A percentile compares a stretch with the other conserved stretches of the same genome.
Evolutionary conservation across 2,888 invertebrate species (phyloP).

Genomic region (Lagria hirta): DNA sequence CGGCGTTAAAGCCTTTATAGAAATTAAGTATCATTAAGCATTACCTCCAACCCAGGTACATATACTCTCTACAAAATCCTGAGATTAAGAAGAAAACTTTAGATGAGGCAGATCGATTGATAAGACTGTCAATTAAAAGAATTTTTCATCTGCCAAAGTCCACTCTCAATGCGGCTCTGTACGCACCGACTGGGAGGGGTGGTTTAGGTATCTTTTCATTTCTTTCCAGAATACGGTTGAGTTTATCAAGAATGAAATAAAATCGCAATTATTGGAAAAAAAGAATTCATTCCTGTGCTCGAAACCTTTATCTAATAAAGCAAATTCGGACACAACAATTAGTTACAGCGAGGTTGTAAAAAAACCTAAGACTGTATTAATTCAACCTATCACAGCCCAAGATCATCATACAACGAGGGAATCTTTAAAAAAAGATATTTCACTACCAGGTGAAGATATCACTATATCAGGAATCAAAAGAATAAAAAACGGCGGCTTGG

Average conservation of each 20-base stretch:
- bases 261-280: no score
- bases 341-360: no score
- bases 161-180: neutral
- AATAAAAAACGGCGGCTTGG: no score
- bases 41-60: neutral
- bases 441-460: no score
- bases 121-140: neutral
- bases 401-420: no score
- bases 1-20: neutral
- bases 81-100: neutral
- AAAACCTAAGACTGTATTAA: no score
- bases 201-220: neutral
- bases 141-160: neutral
- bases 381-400: no score
- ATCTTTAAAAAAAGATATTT: no score
- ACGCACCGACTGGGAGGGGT: neutral
- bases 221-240: neutral
- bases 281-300: neutral
- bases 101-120: neutral
- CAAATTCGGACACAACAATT: no score
- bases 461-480: no score
- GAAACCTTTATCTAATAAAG: neutral
- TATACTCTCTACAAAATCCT: neutral
- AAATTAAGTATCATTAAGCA: neutral
- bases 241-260: no score